These are phyloP conservation scores for Calidris pygmaea DNA, from an alignment of 2,113 vertebrate species.

Conservation along the genomic window DNA sequence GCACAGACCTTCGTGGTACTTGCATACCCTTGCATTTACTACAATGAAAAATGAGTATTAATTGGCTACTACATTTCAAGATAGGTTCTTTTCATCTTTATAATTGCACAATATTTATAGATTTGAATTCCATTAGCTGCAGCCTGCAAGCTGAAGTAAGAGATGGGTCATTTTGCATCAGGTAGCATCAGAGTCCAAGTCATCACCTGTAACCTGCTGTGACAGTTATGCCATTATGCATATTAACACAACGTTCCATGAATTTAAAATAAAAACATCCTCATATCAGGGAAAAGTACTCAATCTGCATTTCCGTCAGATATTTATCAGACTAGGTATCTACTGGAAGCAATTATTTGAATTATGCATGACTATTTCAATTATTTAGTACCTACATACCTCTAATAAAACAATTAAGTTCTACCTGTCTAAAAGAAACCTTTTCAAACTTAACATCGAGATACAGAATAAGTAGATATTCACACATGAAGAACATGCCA, in stretches of 20 bases:
- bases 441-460: conserved; percentile 30
- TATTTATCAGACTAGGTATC: conserved; percentile 32
- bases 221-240: conserved; percentile 46
- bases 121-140: conserved; percentile 31
- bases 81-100: neutral
- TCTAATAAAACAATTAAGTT: conserved; percentile 58
- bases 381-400: conserved; percentile 52
- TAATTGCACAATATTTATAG: conserved; percentile 1
- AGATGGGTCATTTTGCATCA: conserved; percentile 36
- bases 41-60: neutral
- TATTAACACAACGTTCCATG: conserved; percentile 19
- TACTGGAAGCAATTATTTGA: conserved; percentile 67
- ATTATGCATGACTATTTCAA: conserved; percentile 61
- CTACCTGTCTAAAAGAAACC: neutral
- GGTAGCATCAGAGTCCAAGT: neutral
- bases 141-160: neutral
- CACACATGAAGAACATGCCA: neutral
- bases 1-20: neutral
- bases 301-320: conserved; percentile 2
- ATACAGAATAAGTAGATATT: neutral
- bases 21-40: neutral
- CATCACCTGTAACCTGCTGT: conserved; percentile 1
- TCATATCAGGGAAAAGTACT: neutral
- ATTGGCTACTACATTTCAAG: neutral
- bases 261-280: conserved; percentile 14